Conservation (phyloP, 2,113 vertebrate genomes). For the Semicossyphus pulcher region DNA sequence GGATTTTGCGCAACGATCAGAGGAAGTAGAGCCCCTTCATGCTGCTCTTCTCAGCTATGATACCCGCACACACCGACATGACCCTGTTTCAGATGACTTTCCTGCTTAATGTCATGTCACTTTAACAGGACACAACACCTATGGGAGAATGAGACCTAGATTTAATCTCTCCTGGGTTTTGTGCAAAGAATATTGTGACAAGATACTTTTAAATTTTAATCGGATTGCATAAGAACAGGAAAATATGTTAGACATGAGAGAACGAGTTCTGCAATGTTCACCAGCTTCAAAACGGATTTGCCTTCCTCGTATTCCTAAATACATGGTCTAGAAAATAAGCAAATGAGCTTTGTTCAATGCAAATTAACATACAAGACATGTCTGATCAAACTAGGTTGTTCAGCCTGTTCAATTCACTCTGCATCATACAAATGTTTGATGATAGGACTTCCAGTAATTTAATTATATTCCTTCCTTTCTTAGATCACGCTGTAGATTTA, state of each 20-base stretch:
- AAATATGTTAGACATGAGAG: background rate
- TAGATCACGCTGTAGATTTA: slow-evolving; percentile 17
- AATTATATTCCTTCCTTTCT: background rate
- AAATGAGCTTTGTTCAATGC: slow-evolving; percentile 56
- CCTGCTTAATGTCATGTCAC: slow-evolving; percentile 57
- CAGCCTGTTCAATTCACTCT: slow-evolving; percentile 9
- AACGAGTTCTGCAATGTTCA: slow-evolving; percentile 16
- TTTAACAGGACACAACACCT: slow-evolving; percentile 61
- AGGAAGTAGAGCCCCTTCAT: slow-evolving; percentile 49
- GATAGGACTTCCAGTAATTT: slow-evolving; percentile 14
- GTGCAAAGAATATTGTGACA: slow-evolving; percentile 33
- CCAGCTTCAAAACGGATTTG: slow-evolving; percentile 14
- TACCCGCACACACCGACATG: slow-evolving; percentile 46
- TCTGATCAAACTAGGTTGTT: slow-evolving; percentile 18
- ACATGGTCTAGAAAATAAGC: slow-evolving; percentile 11
- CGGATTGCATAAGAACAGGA: background rate
- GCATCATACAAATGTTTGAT: slow-evolving; percentile 16
- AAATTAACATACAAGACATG: slow-evolving; percentile 33
- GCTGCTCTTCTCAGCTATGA: slow-evolving; percentile 36
- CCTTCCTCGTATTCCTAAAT: slow-evolving; percentile 11
- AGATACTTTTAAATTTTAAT: slow-evolving; percentile 41
- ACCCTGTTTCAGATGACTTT: slow-evolving; percentile 72
- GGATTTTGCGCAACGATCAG: slow-evolving; percentile 52
- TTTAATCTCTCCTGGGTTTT: slow-evolving; percentile 59
- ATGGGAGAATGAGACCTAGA: slow-evolving; percentile 62